Evolutionary conservation across 92 coral and sea anemone genomes (phyloP), one percentile per base, ranked within the genome.

Genomic region (Zoanthus sansibaricus): DNA sequence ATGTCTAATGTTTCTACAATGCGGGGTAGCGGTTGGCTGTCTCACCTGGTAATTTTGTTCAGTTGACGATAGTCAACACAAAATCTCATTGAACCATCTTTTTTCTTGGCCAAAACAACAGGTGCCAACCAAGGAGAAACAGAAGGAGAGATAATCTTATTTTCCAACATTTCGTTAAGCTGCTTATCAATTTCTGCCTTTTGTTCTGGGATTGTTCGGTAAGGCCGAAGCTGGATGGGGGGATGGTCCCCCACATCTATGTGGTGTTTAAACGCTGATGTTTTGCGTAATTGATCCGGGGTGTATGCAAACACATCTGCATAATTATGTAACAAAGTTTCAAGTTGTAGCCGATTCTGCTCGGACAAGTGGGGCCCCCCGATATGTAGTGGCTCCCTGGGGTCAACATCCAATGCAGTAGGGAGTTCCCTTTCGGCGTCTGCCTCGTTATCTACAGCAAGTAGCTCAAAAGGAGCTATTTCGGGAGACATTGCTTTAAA

Each of bases 11-110:
- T 48, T 32, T 86, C 90, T 18, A 47, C 73, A 33, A 89, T 82
- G 37, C 83, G 88, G 9, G 92, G 92, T 31, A 86, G 7, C 0
- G 93, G 90, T 51, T 77, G 83, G 42, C 87, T 79, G 87, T 90
- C 93, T 47, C 77, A 78, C 48, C 86, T 74, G n/a, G 93, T 86
- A 4, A 86, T 80, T 1, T 49, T 8, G 82, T 90, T 90, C 15
- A 86, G 76, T 44, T 59, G 56, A 3, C 90, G 66, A 58, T 86
- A 89, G 67, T 78, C 92, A 25, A 83, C 68, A 25, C 86, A 89
- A 25, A 85, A 88, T 12, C 87, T 30, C 32, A 46, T 48, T 7
- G 70, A 32, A 20, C 88, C 91, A 45, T 67, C 69, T n/a, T 71
- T 66, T 64, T 90, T 90, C 7, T 25, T 42, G 32, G 86, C 90